Conservation (phyloP, 2,888 invertebrate species). For the Rugalucina vietnamica region DNA sequence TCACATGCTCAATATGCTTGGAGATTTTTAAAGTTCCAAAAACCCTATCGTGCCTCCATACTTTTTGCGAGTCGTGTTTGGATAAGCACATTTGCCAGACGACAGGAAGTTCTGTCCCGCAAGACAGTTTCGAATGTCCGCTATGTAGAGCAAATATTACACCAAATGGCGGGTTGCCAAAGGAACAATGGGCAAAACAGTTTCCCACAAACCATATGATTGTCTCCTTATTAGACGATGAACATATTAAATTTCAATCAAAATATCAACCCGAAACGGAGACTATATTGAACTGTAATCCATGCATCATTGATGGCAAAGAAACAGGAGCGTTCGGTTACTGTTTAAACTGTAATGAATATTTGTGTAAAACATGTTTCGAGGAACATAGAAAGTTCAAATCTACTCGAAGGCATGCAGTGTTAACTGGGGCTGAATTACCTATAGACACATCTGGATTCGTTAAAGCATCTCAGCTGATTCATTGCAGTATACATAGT, state of each 20-base stretch:
- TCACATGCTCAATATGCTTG: no score
- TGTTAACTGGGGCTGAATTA: conserved; percentile 21
- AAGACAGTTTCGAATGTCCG: background rate
- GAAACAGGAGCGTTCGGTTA: conserved; percentile 12
- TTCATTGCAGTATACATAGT: background rate
- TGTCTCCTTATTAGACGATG: background rate
- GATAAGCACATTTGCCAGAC: background rate
- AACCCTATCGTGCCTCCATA: no score
- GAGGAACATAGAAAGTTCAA: conserved; percentile 38
- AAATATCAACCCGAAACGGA: background rate
- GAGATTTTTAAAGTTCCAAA: no score
- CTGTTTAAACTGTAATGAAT: conserved; percentile 42
- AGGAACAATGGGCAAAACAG: background rate
- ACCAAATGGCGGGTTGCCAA: background rate
- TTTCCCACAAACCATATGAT: background rate
- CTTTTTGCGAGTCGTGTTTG: no score
- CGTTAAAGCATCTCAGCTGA: background rate
- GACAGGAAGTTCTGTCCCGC: background rate
- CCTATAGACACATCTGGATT: conserved; percentile 20
- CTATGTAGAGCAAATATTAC: background rate
- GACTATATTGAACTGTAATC: background rate
- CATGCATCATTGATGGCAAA: conserved; percentile 26
- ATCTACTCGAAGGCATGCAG: conserved; percentile 23
- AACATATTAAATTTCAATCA: background rate
- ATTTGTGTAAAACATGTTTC: conserved; percentile 36